Base-by-base conservation (phyloP, 1,140 invertebrate species). In the Venustaconcha ellipsiformis region DNA sequence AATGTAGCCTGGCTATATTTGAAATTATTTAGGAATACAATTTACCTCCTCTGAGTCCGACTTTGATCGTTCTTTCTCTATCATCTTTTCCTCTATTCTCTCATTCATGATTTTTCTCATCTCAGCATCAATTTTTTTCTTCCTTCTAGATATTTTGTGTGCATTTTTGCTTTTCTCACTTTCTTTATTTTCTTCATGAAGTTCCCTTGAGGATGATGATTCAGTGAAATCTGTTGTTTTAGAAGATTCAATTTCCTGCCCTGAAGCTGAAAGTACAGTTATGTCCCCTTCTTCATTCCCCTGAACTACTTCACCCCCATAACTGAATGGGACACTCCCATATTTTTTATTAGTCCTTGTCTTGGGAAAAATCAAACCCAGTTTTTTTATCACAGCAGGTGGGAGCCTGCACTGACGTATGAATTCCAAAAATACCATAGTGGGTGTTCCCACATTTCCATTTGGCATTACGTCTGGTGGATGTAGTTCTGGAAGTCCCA, bases 371-470 rank as follows among this genome's bases (percentile, higher is more conserved):
- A 78, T 83, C 8, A 91, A 72, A 71, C 91, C 90, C 1, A 93
- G 83, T 78, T 92, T 92, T 59, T 84, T 87, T n/a, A 93, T 93
- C 6, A 93, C 64, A 14, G 81, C 85, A 48, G 91, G 83, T 14
- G 92, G 92, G 48, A 93, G 81, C 73, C 87, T 80, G 84, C 92
- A 93, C 59, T 89, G 77, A 62, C 87, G 83, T 23, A 93, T 93
- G 56, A 90, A 84, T 11, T 90, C 82, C 57, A 93, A 73, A 83
- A 93, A 93, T 62, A 89, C 83, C 57, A 76, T 78, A 14, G 92
- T 92, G 15, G 92, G 90, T 14, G 93, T 93, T 30, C 93, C 93
- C 63, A 93, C 92, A 88, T 93, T 93, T 37, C 93, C 93, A 74
- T 89, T 80, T 60, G 86, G 91, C 91, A 92, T 91, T 8, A 91